phyloP scores from a whole-genome alignment of 2,113 vertebrate genomes.

The Trichechus manatus region DNA sequence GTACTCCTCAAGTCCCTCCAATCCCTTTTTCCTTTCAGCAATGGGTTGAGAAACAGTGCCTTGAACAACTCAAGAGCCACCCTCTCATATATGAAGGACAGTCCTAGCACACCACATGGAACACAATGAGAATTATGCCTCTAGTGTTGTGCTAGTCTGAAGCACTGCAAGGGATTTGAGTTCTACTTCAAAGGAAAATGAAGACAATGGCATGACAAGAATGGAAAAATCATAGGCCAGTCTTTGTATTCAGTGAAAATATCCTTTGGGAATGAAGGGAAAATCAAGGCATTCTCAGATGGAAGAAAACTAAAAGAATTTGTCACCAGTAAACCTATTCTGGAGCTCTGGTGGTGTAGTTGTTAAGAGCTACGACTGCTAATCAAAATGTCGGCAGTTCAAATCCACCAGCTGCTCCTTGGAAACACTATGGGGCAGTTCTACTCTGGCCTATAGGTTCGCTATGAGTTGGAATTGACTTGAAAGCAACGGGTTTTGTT shows the following conservation, averaged over 20 bases:
- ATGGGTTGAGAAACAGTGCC: background rate
- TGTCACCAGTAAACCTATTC: background rate
- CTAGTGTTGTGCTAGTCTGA: background rate
- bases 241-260: background rate
- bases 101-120: background rate
- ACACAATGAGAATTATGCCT: background rate
- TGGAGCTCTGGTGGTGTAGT: background rate
- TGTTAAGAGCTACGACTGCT: no score
- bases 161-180: background rate
- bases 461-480: no score
- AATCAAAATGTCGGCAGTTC: no score
- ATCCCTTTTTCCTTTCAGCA: background rate
- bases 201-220: constrained; percentile 17
- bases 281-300: constrained; percentile 37
- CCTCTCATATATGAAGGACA: constrained; percentile 5
- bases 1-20: background rate
- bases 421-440: no score
- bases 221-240: background rate
- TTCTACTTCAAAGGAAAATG: background rate
- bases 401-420: no score
- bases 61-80: background rate
- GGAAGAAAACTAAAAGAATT: constrained; percentile 27
- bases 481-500: no score
- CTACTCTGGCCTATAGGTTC: no score
- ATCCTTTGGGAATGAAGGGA: constrained; percentile 11